These are phyloP conservation scores for Magallana angulata DNA, from an alignment of 1,140 invertebrate species.

Conservation along the genomic window DNA sequence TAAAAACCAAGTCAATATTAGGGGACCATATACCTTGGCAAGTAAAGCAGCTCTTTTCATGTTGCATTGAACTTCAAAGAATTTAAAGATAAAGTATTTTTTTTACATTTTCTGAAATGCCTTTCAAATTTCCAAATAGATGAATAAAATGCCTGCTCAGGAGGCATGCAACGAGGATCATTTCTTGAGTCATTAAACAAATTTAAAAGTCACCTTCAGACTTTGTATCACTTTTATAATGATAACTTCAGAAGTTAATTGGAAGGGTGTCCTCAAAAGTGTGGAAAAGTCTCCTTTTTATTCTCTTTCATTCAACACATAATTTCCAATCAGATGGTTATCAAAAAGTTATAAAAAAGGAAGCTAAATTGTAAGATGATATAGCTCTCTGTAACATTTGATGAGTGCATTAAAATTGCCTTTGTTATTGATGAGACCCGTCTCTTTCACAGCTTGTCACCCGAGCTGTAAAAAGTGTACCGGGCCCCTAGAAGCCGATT, in stretches of 20 bases:
- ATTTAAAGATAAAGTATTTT: neutral
- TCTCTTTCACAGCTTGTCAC: constrained; percentile 58
- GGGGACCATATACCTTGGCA: neutral
- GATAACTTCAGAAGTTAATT: neutral
- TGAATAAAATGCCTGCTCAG: neutral
- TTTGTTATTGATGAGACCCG: constrained; percentile 3
- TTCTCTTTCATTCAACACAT: neutral
- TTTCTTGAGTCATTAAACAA: constrained; percentile 32
- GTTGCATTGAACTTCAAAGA: neutral
- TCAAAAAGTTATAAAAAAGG: constrained; percentile 12
- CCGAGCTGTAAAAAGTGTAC: constrained; percentile 61
- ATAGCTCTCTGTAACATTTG: neutral
- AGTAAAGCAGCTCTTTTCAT: neutral
- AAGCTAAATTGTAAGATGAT: constrained; percentile 1
- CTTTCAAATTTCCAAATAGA: neutral
- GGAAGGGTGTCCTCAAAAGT: constrained; percentile 4
- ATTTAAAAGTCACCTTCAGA: constrained; percentile 25
- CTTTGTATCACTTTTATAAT: constrained; percentile 22
- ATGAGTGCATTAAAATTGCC: neutral
- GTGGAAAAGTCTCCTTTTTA: neutral
- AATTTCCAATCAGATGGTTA: neutral
- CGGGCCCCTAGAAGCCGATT: constrained; percentile 50
- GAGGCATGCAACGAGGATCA: constrained; percentile 15
- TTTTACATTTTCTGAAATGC: neutral
- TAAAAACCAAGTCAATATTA: too few relatives aligned